Conservation (phyloP, 1,140 invertebrate species). For the Achatina immaculata region DNA sequence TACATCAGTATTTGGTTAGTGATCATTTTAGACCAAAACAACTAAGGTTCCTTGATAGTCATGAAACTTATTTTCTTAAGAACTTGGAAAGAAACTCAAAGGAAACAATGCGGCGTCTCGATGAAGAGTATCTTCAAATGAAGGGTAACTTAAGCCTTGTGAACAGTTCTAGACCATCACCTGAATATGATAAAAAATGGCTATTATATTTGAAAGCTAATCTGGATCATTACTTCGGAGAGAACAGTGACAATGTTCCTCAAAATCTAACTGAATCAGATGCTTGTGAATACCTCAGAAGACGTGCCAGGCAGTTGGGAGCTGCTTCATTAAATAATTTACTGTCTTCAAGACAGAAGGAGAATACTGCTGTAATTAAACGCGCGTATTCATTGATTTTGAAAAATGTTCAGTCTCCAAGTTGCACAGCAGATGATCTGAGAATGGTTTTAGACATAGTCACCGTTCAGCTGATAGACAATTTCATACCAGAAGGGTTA, state of each 20-base stretch:
- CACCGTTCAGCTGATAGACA: background rate
- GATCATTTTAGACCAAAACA: background rate
- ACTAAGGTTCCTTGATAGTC: background rate
- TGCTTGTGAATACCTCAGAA: conserved; percentile 33
- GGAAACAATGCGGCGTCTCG: conserved; percentile 36
- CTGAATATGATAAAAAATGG: conserved; percentile 16
- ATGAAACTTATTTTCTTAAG: conserved; percentile 33
- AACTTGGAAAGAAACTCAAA: conserved; percentile 10
- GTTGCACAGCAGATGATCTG: background rate
- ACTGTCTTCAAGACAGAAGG: conserved; percentile 53
- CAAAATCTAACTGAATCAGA: conserved; percentile 13
- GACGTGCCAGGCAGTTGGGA: conserved; percentile 23
- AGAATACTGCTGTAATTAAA: conserved; percentile 51
- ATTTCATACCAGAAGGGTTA: background rate
- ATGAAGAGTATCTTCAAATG: conserved; percentile 44
- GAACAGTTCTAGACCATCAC: conserved; percentile 9
- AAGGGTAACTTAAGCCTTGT: conserved; percentile 33
- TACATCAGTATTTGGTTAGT: conserved; percentile 43
- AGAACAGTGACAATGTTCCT: conserved; percentile 31
- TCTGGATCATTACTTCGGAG: conserved; percentile 42
- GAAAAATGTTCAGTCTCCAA: conserved; percentile 30
- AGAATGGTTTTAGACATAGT: conserved; percentile 4
- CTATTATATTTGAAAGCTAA: conserved; percentile 39
- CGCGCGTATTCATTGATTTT: conserved; percentile 14
- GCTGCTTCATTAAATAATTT: conserved; percentile 29